Evolutionary conservation across 2,888 invertebrate species (phyloP), one percentile per base, ranked within the genome.

Genomic region (Parnassius smintheus): DNA sequence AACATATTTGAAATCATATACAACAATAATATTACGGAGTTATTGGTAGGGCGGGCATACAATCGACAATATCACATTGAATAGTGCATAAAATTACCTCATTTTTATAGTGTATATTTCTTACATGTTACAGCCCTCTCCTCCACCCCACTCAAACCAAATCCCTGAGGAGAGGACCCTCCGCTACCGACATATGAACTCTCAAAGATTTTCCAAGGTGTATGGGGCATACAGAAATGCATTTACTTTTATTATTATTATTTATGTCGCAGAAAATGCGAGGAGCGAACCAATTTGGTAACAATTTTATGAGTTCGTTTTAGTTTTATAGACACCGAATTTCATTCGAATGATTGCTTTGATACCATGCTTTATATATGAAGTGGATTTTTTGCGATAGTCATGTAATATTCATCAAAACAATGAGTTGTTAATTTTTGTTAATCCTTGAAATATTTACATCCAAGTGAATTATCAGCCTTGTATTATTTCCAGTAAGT

Each of bases 21-120:
- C 7, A 25, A 7, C 35, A 35, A 35, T 35, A 35, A 35, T 35
- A 35, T 35, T 7, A 35, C 35, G 35, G 35, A 7, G 35, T 46
- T 41, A 62, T 53, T 65, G 59, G 62, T 65, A 65, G 70, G 72
- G 70, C 66, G 70, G 71, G 65, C 62, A 67, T 69, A 73, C 73
- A 75, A 71, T 72, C 66, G 70, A 64, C 68, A 63, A 69, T 70
- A 75, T 77, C 76, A 81, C 77, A 76, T 75, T 73, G 80, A 77
- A 82, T 81, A 88, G 87, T 88, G 89, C 88, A 88, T 88, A 88
- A 84, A 81, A 88, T 86, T 86, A 84, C 82, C 83, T 85, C 83
- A 84, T 86, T 86, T 87, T 87, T 85, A 85, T 82, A 82, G 76
- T 75, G 76, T 71, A 80, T 83, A 83, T 85, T 80, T 82, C 77